These are phyloP conservation scores for Apodemus speciosus DNA, from an alignment of 2,113 vertebrate species.

Conservation along the genomic window DNA sequence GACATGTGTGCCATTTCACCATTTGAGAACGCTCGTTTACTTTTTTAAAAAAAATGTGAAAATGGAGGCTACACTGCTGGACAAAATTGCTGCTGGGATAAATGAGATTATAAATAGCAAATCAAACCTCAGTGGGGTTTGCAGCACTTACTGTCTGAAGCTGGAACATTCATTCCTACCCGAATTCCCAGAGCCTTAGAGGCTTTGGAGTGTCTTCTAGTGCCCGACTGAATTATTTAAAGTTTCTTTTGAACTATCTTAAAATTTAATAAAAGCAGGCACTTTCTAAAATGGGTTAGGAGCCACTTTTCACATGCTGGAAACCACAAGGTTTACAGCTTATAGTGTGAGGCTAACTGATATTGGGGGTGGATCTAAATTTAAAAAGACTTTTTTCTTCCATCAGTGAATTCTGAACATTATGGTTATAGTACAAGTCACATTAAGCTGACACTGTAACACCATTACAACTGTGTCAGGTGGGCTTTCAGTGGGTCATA, in stretches of 20 bases:
- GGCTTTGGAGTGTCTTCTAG: background rate
- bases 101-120: background rate
- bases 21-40: background rate
- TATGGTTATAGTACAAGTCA: background rate
- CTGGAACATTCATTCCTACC: background rate
- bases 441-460: background rate
- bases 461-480: background rate
- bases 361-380: background rate
- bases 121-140: background rate
- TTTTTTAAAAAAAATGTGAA: background rate
- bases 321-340: background rate
- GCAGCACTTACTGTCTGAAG: background rate
- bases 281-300: constrained; percentile 16
- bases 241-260: background rate
- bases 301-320: background rate
- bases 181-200: background rate
- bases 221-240: constrained; percentile 31
- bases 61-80: background rate
- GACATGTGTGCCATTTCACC: background rate
- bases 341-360: background rate
- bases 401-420: background rate
- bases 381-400: background rate
- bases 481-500: background rate
- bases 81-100: background rate
- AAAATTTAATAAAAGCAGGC: background rate